These are phyloP conservation scores for Poecilia picta DNA, from an alignment of 2,797 vertebrate species.

Conservation along the genomic window DNA sequence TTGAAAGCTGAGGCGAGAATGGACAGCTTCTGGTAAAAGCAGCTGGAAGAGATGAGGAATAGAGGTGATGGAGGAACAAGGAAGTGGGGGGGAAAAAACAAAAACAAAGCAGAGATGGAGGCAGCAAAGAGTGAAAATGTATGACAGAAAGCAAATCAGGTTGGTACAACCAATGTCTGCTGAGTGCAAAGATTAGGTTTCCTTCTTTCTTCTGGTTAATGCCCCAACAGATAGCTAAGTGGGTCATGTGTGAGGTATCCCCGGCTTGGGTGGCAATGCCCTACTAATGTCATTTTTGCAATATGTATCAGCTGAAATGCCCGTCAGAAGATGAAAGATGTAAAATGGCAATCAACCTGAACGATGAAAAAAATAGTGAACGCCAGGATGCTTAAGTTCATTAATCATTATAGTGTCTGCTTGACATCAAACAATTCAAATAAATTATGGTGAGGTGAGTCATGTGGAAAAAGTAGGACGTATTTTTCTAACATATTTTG, in stretches of 20 bases:
- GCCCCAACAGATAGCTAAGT: conserved; percentile 31
- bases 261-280: conserved; percentile 24
- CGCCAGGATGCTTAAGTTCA: neutral
- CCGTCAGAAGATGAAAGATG: neutral
- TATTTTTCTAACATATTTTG: neutral
- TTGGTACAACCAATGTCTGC: neutral
- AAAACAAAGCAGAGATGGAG: neutral
- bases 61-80: conserved; percentile 8
- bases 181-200: conserved; percentile 32
- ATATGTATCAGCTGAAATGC: neutral
- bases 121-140: conserved; percentile 10
- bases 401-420: neutral
- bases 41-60: conserved; percentile 32
- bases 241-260: conserved; percentile 29
- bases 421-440: neutral
- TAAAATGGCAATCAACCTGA: neutral
- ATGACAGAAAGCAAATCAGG: conserved; percentile 8
- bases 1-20: conserved; percentile 34
- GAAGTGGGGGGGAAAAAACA: conserved; percentile 6
- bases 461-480: neutral
- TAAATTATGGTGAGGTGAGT: neutral
- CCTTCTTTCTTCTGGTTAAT: conserved; percentile 17
- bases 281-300: conserved; percentile 8
- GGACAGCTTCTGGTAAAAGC: conserved; percentile 28
- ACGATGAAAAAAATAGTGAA: neutral